Evolutionary conservation across 2,113 vertebrate species (phyloP), one percentile per base, ranked within the genome.

Genomic region (Bufo gargarizans): DNA sequence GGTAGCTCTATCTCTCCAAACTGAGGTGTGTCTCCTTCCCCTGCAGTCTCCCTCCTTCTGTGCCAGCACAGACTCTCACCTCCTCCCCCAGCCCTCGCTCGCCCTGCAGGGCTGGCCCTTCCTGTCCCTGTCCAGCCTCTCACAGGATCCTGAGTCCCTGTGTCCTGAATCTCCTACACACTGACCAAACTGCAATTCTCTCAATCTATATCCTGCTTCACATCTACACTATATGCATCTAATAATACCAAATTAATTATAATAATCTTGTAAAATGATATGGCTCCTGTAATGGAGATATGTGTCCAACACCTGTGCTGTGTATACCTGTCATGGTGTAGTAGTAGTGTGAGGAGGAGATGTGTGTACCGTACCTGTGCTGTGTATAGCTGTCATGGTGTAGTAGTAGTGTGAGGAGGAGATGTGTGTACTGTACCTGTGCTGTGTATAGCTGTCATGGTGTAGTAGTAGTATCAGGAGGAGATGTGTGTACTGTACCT

Each of bases 11-110:
- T 50, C 47, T 84, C 86, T 83, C 79, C 22, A 77, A 45, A 83
- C 43, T 83, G 87, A 88, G 87, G 87, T 88, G 87, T 88, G 87
- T 88, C 86, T 84, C 87, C 87, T 88, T 87, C 87, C 81, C 65
- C 86, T 69, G 69, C 72, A 80, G 50, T 85, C 82, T 85, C 76
- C 4, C 50, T 88, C 77, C 53, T 58, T 65, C 69, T 17, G 67
- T 47, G 43, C 33, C 78, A 82, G 74, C n/a, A 47, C 56, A 65
- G 50, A 10, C 74, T 65, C 58, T 55, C 47, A 50, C 85, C 85
- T 77, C 72, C 85, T 78, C 74, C 58, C 85, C 13, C 85, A 59
- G 20, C 79, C 63, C 19, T 85, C 84, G 85, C 88, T 86, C 86
- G 89, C 88, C 81, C 61, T 84, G 86, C 77, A 77, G 89, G 67